Conservation (phyloP, 2,888 invertebrate genomes). For the Apotomis turbidana region DNA sequence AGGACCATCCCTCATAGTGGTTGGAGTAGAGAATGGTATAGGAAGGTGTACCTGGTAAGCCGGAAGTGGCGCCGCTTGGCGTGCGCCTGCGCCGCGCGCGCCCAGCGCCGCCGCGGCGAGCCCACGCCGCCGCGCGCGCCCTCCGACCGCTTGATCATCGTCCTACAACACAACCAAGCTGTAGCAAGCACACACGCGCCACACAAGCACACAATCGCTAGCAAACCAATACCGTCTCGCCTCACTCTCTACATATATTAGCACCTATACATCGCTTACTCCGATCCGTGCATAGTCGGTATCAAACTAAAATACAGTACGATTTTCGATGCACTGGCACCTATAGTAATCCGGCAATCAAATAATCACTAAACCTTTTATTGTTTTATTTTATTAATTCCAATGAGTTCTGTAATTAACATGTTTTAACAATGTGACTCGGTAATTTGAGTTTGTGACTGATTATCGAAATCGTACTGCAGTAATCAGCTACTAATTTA, state of each 20-base stretch:
- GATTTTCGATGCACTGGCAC: no score
- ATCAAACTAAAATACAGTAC: neutral
- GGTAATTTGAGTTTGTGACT: no score
- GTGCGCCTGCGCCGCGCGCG: slow-evolving; percentile 89
- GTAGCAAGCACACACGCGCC: slow-evolving; percentile 7
- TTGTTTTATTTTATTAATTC: no score
- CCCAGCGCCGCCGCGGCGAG: slow-evolving; percentile 84
- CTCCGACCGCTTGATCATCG: slow-evolving; percentile 95
- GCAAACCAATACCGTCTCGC: neutral
- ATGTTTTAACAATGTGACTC: no score
- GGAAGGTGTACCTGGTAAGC: slow-evolving; percentile 88
- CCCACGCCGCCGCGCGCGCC: slow-evolving; percentile 88
- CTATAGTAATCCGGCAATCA: no score
- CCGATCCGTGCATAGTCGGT: neutral
- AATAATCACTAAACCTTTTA: no score
- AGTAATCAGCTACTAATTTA: no score
- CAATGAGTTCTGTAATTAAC: no score
- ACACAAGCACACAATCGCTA: slow-evolving; percentile 4
- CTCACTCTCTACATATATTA: neutral
- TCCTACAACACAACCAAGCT: slow-evolving; percentile 76
- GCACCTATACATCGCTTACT: neutral
- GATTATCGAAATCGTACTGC: no score
- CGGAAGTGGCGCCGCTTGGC: slow-evolving; percentile 94
- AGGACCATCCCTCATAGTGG: no score
- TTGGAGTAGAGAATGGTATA: neutral